These are phyloP conservation scores for Xanthorhoe spadicearia DNA, from an alignment of 2,888 invertebrate species.

Conservation along the genomic window DNA sequence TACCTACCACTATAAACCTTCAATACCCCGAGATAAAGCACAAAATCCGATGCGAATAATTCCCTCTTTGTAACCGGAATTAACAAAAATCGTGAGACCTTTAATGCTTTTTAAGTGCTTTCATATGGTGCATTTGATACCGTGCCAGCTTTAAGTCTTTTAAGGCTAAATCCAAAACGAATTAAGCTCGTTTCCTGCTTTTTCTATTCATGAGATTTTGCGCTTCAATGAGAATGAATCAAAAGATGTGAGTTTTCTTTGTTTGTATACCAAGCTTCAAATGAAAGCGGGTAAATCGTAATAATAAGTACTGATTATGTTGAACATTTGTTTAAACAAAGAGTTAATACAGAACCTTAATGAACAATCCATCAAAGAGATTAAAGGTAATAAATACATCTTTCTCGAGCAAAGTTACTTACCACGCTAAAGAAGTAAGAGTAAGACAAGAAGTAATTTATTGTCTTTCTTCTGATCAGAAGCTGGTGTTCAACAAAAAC, in stretches of 20 bases:
- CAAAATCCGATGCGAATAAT: conserved; percentile 2
- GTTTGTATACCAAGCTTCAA: not conserved
- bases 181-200: not conserved
- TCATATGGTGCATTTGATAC: conserved; percentile 37
- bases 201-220: not conserved
- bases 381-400: conserved; percentile 1
- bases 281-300: too few species aligned
- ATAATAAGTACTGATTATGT: too few species aligned
- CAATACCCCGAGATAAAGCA: conserved; percentile 21
- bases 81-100: conserved; percentile 40
- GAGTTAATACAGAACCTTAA: not conserved
- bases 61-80: conserved; percentile 36
- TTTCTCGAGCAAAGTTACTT: not conserved
- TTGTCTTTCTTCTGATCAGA: not conserved
- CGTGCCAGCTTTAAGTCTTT: conserved; percentile 18
- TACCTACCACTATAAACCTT: conserved; percentile 36
- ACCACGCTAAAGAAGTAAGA: not conserved
- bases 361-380: not conserved
- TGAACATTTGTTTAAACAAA: not conserved
- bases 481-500: too few species aligned
- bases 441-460: not conserved
- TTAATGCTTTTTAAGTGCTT: conserved; percentile 33
- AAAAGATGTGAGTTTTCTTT: not conserved
- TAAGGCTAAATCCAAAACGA: conserved; percentile 3
- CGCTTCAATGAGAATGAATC: not conserved